phyloP scores from a whole-genome alignment of 2,113 vertebrate genomes.

The Hypomesus transpacificus region DNA sequence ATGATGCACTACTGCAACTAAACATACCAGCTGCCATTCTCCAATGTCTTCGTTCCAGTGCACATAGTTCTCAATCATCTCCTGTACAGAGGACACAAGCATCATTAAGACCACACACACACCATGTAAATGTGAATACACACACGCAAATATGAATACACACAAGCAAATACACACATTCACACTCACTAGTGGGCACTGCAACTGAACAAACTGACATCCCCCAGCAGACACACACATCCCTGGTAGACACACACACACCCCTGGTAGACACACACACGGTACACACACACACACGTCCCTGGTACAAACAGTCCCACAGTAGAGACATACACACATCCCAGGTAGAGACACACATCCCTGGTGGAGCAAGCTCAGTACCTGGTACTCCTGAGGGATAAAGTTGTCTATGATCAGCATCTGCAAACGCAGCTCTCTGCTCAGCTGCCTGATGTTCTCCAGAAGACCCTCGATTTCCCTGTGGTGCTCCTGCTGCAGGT shows the following conservation, averaged over 20 bases:
- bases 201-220: background rate
- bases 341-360: too few relatives aligned
- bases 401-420: slow-evolving; percentile 98
- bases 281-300: slow-evolving; percentile 4
- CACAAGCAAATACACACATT: background rate
- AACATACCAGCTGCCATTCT: slow-evolving; percentile 95
- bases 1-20: background rate
- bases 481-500: slow-evolving; percentile 95
- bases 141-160: background rate
- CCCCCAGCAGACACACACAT: background rate
- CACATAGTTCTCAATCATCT: slow-evolving; percentile 98
- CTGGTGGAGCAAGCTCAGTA: slow-evolving; percentile 36
- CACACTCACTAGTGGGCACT: background rate
- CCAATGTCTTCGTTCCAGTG: slow-evolving; percentile 99
- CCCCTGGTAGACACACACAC: background rate
- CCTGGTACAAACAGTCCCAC: too few relatives aligned
- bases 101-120: background rate
- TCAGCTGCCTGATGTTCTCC: slow-evolving; percentile 96
- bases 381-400: slow-evolving; percentile 97
- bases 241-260: background rate
- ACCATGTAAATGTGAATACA: slow-evolving; percentile 7
- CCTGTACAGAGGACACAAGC: slow-evolving; percentile 66
- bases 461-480: slow-evolving; percentile 92
- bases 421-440: slow-evolving; percentile 92
- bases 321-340: background rate